A percentile compares a stretch with the other conserved stretches of the same genome.
Conservation (phyloP, 2,797 vertebrate species). For the Gallinago nigripennis region DNA sequence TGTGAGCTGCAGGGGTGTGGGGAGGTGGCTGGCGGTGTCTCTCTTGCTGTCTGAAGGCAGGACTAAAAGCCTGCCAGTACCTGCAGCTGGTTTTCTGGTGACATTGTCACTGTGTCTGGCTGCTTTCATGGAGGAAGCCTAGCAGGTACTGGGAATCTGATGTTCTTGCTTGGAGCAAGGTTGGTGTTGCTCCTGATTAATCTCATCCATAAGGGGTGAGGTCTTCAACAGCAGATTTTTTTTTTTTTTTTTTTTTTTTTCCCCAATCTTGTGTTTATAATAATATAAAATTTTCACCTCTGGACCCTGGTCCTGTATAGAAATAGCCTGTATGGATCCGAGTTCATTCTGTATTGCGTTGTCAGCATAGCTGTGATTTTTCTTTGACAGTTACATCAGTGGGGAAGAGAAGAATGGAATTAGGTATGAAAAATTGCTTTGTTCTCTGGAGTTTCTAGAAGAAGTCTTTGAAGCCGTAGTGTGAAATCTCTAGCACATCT, state of each 20-base stretch:
- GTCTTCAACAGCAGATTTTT: conserved; percentile 43
- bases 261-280: conserved; percentile 50
- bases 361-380: conserved; percentile 73
- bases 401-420: conserved; percentile 79
- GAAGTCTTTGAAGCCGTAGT: conserved; percentile 33
- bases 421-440: conserved; percentile 76
- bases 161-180: conserved; percentile 46
- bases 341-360: conserved; percentile 71
- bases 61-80: conserved; percentile 29
- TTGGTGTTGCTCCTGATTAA: conserved; percentile 75
- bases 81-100: conserved; percentile 39
- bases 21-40: conserved; percentile 1
- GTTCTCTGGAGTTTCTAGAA: conserved; percentile 53
- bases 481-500: conserved; percentile 58
- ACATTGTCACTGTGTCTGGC: conserved; percentile 48
- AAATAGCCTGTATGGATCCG: conserved; percentile 62
- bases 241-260: not conserved
- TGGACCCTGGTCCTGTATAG: conserved; percentile 49
- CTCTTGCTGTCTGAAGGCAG: conserved; percentile 49
- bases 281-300: conserved; percentile 67
- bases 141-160: not conserved
- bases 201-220: conserved; percentile 62
- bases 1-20: conserved; percentile 25
- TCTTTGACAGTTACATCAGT: conserved; percentile 66
- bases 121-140: conserved; percentile 16